Evolutionary conservation across 2,888 invertebrate genomes (phyloP).

Genomic region (Notodonta ziczac): DNA sequence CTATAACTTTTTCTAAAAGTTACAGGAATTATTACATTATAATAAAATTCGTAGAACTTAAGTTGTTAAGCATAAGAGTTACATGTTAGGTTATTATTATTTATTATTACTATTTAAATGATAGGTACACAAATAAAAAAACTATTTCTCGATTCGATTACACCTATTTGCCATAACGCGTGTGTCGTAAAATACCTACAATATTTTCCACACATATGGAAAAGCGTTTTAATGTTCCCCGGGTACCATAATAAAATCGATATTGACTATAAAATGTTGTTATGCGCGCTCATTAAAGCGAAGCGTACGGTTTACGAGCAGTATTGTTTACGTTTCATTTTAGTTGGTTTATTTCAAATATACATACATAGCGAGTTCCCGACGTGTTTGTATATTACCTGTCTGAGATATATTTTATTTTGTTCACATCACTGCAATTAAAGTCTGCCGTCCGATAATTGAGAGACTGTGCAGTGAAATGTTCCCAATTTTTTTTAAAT

Average conservation of each 20-base stretch:
- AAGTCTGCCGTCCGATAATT: no score
- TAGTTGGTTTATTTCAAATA: slow-evolving; percentile 4
- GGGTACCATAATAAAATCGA: slow-evolving; percentile 50
- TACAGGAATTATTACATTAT: no score
- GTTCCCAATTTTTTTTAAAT: no score
- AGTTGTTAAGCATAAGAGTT: no score
- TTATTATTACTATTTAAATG: background rate
- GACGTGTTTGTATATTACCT: no score
- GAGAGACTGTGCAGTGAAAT: no score
- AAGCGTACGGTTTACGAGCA: slow-evolving; percentile 18
- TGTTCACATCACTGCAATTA: no score
- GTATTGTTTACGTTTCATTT: slow-evolving; percentile 27
- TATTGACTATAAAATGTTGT: slow-evolving; percentile 51
- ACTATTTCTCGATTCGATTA: background rate
- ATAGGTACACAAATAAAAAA: no score
- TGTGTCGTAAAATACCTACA: background rate
- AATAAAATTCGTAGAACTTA: no score
- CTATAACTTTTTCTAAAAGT: no score
- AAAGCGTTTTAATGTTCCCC: slow-evolving; percentile 33
- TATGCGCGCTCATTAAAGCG: slow-evolving; percentile 50
- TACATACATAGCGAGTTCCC: background rate
- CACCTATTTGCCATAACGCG: background rate
- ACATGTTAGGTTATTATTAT: no score
- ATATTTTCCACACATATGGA: slow-evolving; percentile 6
- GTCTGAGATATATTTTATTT: no score